Base-by-base conservation (phyloP, 2,113 vertebrate genomes). In the Uria aalge region DNA sequence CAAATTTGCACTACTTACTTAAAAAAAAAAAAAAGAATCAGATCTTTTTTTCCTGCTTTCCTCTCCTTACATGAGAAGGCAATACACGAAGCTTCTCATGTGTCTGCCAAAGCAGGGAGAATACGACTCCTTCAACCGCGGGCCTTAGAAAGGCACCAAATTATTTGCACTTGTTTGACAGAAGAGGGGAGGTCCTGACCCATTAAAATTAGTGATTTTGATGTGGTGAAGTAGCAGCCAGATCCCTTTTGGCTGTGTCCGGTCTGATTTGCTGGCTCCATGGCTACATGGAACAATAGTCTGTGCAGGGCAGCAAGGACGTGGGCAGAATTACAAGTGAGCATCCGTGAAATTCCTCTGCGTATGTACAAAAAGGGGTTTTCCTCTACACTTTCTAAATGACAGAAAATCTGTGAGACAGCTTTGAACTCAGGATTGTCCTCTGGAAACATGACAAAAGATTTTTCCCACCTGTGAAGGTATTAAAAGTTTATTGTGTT, bases 291-390 rank as follows among this genome's bases (percentile, higher is more conserved):
- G 48, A 94, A 89, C 92, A 96, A 96, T 86, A 52, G 92, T 75
- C 80, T 91, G 64, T 92, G 91, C 92, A 96, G 80, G 83, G 80
- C 74, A 92, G 93, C 43, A 52, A 47, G 60, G 73, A 96, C 52
- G 53, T 95, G 95, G 80, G 47, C 91, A 92, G 96, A 92, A 97
- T 97, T 57, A 91, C 71, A 91, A 97, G 83, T 23, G 38, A 91
- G 73, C 40, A 68, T 40, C 91, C 4, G 0, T n/a, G 45, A 91
- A 76, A 92, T 91, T 94, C 78, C 67, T 80, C 55, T 55, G 30
- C 57, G 55, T 41, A 40, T 36, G 29, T 68, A 71, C 52, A 69
- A 40, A 48, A 80, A 63, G 45, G 15, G 19, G 5, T 77, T 81
- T 88, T 59, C 66, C 57, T 82, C 45, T 89, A 52, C 36, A 41